Evolutionary conservation across 2,797 vertebrate species (phyloP), one percentile per base, ranked within the genome.

Genomic region (Allobates femoralis): DNA sequence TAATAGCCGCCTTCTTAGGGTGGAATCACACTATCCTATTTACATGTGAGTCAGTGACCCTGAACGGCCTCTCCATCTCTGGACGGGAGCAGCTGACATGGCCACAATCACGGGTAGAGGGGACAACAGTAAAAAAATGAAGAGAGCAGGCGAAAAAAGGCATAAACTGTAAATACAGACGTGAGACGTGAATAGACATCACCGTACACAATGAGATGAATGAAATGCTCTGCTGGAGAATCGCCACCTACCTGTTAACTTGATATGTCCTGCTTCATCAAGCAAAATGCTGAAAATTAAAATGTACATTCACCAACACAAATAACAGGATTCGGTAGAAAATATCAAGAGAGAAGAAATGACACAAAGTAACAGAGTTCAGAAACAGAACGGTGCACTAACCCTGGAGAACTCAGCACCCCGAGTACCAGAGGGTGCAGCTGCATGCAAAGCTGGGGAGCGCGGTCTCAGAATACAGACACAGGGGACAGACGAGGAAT

Each of bases 261-360:
- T 99, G 96, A 99, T 99, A 95, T 99, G 98, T 97, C 98, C 98
- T 96, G 97, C 96, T 97, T 99, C 98, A 96, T 99, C 98, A 95
- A 99, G 97, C 95, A 99, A 97, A 96, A 99, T 99, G 96, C 98
- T 99, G 96, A 94, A 99, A 98, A 94, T 94, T 93, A 96, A 96
- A 95, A 96, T 92, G 91, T 91, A 96, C 91, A 96, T 94, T 96
- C 91, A 96, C 93, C 91, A 94, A 95, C 88, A 93, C 89, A 92
- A 86, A 91, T 93, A 92, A 96, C 87, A 89, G 10, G 16, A 64
- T 90, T 86, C 81, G 85, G 83, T 62, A 92, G 50, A 85, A 55
- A 89, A 67, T 15, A n/a, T 62, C 21, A 62, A 50, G 0, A 53
- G 21, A 73, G 7, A 82, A 88, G 7, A 26, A 50, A 15, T 34